Evolutionary conservation across 2,888 invertebrate species (phyloP).

Genomic region (Ophion costatus): DNA sequence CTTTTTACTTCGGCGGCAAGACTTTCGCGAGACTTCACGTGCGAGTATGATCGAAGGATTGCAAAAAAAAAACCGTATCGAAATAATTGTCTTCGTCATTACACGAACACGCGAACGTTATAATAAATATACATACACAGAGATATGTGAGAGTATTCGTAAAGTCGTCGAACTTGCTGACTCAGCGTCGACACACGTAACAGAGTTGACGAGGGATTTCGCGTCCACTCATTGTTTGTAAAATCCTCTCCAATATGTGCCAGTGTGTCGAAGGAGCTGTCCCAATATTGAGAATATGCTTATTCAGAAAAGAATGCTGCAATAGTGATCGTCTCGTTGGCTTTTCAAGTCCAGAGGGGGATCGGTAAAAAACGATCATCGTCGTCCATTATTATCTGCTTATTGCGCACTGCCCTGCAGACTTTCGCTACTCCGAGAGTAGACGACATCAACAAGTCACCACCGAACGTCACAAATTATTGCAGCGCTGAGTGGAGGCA

Average conservation of each 20-base stretch:
- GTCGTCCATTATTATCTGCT: not conserved
- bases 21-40: not conserved
- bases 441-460: constrained; percentile 16
- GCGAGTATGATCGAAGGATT: constrained; percentile 35
- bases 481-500: constrained; percentile 18
- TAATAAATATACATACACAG: not conserved
- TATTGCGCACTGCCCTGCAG: not conserved
- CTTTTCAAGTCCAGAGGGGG: not conserved
- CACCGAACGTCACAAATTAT: constrained; percentile 48
- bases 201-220: constrained; percentile 44
- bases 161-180: constrained; percentile 51
- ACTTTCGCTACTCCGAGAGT: constrained; percentile 28
- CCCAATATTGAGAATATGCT: not conserved
- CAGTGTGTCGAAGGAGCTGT: constrained; percentile 44
- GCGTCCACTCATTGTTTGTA: constrained; percentile 19
- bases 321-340: not conserved
- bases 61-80: constrained; percentile 10
- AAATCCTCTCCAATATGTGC: constrained; percentile 46
- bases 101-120: not conserved
- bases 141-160: not conserved
- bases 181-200: constrained; percentile 47
- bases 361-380: not conserved
- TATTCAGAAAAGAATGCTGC: not conserved
- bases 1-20: not conserved
- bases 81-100: constrained; percentile 36